A percentile compares a stretch with the other conserved stretches of the same genome.
Conservation (phyloP, 2,797 vertebrate species). For the Cyprinella venusta region DNA sequence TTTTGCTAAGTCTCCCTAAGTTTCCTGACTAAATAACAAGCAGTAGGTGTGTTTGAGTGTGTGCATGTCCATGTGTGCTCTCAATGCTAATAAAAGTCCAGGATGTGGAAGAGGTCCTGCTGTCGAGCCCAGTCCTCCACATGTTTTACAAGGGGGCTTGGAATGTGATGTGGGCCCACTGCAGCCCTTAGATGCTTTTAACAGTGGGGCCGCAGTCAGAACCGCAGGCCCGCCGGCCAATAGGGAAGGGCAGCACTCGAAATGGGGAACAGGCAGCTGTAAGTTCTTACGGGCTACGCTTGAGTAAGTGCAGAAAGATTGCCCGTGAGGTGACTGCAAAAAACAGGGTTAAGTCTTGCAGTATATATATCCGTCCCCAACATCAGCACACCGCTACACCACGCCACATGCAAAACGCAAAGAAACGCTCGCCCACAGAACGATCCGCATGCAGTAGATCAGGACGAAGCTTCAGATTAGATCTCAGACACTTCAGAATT, state of each 20-base stretch:
- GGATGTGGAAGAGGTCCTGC: constrained; percentile 52
- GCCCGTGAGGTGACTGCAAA: constrained; percentile 31
- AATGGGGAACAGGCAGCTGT: constrained; percentile 48
- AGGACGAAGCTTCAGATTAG: constrained; percentile 59
- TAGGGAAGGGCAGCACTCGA: constrained; percentile 22
- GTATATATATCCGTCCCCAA: constrained; percentile 3
- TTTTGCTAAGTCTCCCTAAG: constrained; percentile 35
- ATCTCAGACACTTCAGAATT: constrained; percentile 67
- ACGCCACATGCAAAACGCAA: constrained; percentile 49
- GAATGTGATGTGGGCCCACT: constrained; percentile 50
- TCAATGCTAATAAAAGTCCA: constrained; percentile 50
- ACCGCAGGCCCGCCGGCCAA: constrained; percentile 2
- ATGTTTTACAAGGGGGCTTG: constrained; percentile 59
- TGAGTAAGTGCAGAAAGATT: constrained; percentile 52
- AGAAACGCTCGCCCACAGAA: constrained; percentile 59
- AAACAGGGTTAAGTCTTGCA: constrained; percentile 7
- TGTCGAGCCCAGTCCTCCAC: constrained; percentile 45
- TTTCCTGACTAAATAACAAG: constrained; percentile 29
- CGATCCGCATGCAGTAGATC: constrained; percentile 59
- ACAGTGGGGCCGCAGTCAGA: constrained; percentile 38
- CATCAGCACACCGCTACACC: background rate
- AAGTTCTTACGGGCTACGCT: constrained; percentile 45
- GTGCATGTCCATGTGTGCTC: constrained; percentile 38
- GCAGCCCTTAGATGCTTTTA: constrained; percentile 42
- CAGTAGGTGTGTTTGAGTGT: constrained; percentile 34